These are phyloP conservation scores for Muntiacus reevesi DNA, from an alignment of 2,113 vertebrate genomes.

Conservation along the genomic window DNA sequence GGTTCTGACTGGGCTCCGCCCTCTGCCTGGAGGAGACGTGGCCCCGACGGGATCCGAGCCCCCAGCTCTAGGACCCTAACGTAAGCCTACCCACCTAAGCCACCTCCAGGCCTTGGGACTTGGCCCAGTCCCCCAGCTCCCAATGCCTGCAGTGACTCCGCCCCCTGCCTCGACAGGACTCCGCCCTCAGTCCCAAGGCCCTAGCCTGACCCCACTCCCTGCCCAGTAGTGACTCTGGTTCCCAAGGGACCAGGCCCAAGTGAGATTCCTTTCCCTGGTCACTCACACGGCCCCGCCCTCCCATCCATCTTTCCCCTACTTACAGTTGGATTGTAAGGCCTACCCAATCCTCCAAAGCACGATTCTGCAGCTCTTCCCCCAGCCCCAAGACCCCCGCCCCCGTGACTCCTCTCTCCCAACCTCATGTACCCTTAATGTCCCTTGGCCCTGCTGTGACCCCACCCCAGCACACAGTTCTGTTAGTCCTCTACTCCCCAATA, in stretches of 20 bases:
- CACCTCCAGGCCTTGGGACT: not conserved
- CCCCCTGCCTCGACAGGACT: not conserved
- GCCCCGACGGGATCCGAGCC: fast-evolving
- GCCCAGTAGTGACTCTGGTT: not conserved
- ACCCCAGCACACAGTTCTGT: not conserved
- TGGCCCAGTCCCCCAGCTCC: not conserved
- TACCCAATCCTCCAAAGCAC: not conserved
- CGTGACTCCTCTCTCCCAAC: not conserved
- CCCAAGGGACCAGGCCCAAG: not conserved
- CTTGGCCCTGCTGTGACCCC: not conserved
- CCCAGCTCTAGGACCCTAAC: not conserved
- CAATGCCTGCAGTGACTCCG: not conserved
- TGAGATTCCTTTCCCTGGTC: not conserved
- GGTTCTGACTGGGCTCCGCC: not conserved
- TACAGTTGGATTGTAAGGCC: not conserved
- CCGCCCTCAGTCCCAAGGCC: not conserved
- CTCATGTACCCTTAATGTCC: not conserved
- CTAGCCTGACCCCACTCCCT: not conserved
- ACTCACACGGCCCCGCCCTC: not conserved
- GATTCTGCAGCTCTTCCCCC: not conserved
- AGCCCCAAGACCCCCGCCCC: not conserved
- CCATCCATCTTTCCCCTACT: not conserved
- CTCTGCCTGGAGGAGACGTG: not conserved
- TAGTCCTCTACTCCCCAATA: not conserved
- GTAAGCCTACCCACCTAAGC: too few species aligned